These are phyloP conservation scores for Chelonia mydas DNA, from an alignment of 2,797 vertebrate species.

Conservation along the genomic window DNA sequence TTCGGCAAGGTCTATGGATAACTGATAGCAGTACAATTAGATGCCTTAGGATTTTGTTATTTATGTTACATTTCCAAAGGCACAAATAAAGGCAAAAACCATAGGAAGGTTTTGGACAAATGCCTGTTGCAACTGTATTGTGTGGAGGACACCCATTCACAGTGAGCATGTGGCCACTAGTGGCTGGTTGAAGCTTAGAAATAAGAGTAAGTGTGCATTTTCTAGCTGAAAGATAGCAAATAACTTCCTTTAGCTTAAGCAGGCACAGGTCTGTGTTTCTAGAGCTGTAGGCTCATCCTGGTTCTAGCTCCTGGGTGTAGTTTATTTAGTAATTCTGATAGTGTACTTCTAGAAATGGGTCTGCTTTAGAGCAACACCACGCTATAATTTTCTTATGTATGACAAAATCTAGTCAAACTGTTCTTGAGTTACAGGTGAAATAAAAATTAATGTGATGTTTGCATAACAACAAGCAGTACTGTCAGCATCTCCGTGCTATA, in stretches of 20 bases:
- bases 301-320: background rate
- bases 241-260: background rate
- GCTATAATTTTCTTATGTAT: background rate
- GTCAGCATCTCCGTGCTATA: background rate
- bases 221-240: background rate
- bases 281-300: background rate
- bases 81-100: background rate
- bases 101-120: background rate
- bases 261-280: background rate
- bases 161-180: rapidly evolving
- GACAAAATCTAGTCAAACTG: slow-evolving; percentile 16
- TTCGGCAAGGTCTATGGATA: background rate
- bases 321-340: background rate
- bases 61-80: background rate
- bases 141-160: background rate
- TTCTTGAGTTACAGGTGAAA: slow-evolving; percentile 25
- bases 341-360: slow-evolving; percentile 16
- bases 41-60: background rate
- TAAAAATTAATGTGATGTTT: slow-evolving; percentile 41
- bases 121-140: background rate
- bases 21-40: background rate
- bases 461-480: slow-evolving; percentile 9
- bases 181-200: background rate
- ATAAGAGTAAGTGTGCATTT: background rate
- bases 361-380: background rate